Base-by-base conservation (phyloP, 2,797 vertebrate genomes). In the Salmo trutta region DNA sequence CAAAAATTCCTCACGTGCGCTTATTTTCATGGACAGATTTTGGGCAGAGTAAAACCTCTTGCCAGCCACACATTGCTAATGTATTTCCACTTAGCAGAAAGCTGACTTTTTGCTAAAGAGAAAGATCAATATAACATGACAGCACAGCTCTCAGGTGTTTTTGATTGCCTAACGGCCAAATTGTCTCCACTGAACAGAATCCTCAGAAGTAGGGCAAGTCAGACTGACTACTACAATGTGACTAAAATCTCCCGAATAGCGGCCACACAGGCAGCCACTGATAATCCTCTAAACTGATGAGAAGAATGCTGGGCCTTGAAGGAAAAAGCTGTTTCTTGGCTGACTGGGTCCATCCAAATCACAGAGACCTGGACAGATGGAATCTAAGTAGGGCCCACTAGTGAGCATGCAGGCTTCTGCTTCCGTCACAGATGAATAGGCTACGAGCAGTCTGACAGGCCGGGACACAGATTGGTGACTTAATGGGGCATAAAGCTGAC, bases 361-460 rank as follows among this genome's bases (percentile, higher is more conserved):
- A 47, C 41, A 51, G n/a, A 54, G 69, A 31, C 1, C 65, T 5
- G 29, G 65, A 77, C 80, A 84, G 79, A 78, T 79, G 79, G 81
- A 73, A 65, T 36, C 19, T 36, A 73, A 81, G 64, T 29, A 33
- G 27, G 62, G 27, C 64, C 56, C 47, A 77, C 68, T 68, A 51
- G 51, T 52, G 71, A 2, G 7, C 27, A 47, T 47, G 19, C 41
- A 4, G 62, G 64, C 54, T 65, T 75, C 33, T 19, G 24, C 41
- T 47, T 47, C 41, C 41, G 14, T 52, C 4, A 14, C 6, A 24
- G 53, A 71, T 5, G 19, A 36, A 24, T 12, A 64, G 10, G 59
- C 59, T 8, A 76, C 27, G 10, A 67, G 29, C 16, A 31, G 65
- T 15, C 27, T 3, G 41, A 24, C 59, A 64, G 21, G 21, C 59